These are phyloP conservation scores for Cheilosia urbana DNA, from an alignment of 2,888 invertebrate genomes.

Conservation along the genomic window DNA sequence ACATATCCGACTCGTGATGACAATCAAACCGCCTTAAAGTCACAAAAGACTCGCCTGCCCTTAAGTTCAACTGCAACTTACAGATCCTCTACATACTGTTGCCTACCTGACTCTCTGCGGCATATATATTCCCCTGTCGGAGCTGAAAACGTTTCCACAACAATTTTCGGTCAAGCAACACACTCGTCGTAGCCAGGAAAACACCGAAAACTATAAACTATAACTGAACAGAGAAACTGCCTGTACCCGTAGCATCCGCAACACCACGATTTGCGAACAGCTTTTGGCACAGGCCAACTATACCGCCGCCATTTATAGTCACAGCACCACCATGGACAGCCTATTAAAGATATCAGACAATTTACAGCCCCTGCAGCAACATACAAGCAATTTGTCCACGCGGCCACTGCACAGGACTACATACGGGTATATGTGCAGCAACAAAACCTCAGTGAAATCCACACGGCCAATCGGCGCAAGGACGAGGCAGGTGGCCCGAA, in stretches of 20 bases:
- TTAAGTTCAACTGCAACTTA: conserved; percentile 27
- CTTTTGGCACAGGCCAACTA: conserved; percentile 58
- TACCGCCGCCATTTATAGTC: conserved; percentile 64
- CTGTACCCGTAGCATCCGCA: conserved; percentile 23
- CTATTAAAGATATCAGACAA: conserved; percentile 76
- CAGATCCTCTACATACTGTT: conserved; percentile 4
- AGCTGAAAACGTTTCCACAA: conserved; percentile 56
- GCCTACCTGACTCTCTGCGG: conserved; percentile 39
- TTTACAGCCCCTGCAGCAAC: conserved; percentile 75
- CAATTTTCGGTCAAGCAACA: conserved; percentile 66
- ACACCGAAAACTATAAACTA: conserved; percentile 69
- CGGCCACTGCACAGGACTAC: conserved; percentile 58
- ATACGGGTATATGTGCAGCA: conserved; percentile 39
- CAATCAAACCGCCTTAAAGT: too few species aligned
- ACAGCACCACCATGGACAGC: conserved; percentile 71
- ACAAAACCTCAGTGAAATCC: conserved; percentile 20
- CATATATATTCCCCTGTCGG: conserved; percentile 8
- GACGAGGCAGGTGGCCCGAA: conserved; percentile 31
- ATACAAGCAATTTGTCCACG: conserved; percentile 73
- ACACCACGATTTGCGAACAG: conserved; percentile 50
- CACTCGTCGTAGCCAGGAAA: conserved; percentile 26
- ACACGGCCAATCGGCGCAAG: background rate
- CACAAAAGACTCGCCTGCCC: background rate
- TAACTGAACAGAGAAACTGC: conserved; percentile 50
- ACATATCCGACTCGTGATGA: too few species aligned